Evolutionary conservation across 2,888 invertebrate species (phyloP).

Genomic region (Escarpia spicata): DNA sequence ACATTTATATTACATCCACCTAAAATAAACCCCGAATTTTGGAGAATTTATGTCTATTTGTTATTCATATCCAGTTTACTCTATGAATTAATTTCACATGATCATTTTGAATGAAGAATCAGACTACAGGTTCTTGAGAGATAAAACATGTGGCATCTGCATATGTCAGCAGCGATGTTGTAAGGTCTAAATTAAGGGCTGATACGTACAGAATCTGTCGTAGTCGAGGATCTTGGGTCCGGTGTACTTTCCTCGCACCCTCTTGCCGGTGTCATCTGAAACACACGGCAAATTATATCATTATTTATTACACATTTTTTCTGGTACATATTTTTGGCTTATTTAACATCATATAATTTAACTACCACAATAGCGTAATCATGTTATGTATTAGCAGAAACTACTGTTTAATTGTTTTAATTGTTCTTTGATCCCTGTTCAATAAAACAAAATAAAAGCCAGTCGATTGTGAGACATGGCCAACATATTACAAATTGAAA

Average conservation of each 20-base stretch:
- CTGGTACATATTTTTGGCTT: too few species aligned
- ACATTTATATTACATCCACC: not conserved
- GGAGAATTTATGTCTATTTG: not conserved
- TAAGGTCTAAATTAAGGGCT: not conserved
- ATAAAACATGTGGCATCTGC: not conserved
- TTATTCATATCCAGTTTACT: not conserved
- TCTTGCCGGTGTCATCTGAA: slow-evolving; percentile 69
- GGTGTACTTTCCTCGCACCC: slow-evolving; percentile 89
- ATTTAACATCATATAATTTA: not conserved
- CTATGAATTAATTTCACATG: not conserved
- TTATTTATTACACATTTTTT: too few species aligned
- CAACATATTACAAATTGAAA: too few species aligned
- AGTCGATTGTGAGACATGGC: too few species aligned
- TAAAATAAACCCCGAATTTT: not conserved
- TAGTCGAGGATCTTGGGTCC: slow-evolving; percentile 88
- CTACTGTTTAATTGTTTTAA: not conserved
- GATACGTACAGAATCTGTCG: slow-evolving; percentile 82
- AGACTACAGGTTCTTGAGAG: not conserved
- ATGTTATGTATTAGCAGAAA: not conserved
- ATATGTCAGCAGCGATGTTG: not conserved
- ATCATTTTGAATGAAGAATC: not conserved
- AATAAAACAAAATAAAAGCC: not conserved
- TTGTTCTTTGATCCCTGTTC: not conserved
- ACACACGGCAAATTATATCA: not conserved
- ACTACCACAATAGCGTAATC: not conserved